Percentiles rank a stretch among this genome's conserved stretches.
phyloP scores from a whole-genome alignment of 2,888 invertebrate species.

The Drosophila mercatorum region DNA sequence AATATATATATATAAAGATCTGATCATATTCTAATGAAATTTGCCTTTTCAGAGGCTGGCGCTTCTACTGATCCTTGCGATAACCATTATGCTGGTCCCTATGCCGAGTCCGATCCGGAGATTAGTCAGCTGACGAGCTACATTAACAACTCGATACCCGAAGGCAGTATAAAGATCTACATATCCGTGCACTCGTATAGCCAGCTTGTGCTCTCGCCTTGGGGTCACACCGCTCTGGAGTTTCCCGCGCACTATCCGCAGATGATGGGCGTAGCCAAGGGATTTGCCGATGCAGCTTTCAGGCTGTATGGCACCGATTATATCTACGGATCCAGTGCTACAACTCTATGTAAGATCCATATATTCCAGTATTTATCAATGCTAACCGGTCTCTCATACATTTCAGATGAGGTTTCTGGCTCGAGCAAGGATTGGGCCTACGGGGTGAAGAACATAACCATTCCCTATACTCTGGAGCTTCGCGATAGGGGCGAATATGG shows the following conservation, averaged over 20 bases:
- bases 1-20: too few relatives aligned
- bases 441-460: constrained; percentile 85
- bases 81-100: constrained; percentile 85
- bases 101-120: constrained; percentile 87
- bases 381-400: background rate
- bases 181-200: constrained; percentile 89
- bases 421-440: constrained; percentile 86
- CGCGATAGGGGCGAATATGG: constrained; percentile 89
- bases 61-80: constrained; percentile 85
- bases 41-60: constrained; percentile 80
- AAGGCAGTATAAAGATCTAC: constrained; percentile 85
- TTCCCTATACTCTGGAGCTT: constrained; percentile 87
- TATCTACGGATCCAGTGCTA: constrained; percentile 86
- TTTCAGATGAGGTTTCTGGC: constrained; percentile 84
- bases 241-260: constrained; percentile 85
- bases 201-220: constrained; percentile 87
- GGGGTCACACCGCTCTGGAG: constrained; percentile 85
- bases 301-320: constrained; percentile 86
- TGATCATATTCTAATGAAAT: background rate
- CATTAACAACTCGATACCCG: constrained; percentile 83
- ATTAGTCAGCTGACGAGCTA: constrained; percentile 85
- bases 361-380: background rate
- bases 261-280: constrained; percentile 86
- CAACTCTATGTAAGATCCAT: constrained; percentile 85
- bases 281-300: constrained; percentile 86